Evolutionary conservation across 37 sponge, comb jelly and placozoan species (phyloP).

Genomic region (Ianthella basta): DNA sequence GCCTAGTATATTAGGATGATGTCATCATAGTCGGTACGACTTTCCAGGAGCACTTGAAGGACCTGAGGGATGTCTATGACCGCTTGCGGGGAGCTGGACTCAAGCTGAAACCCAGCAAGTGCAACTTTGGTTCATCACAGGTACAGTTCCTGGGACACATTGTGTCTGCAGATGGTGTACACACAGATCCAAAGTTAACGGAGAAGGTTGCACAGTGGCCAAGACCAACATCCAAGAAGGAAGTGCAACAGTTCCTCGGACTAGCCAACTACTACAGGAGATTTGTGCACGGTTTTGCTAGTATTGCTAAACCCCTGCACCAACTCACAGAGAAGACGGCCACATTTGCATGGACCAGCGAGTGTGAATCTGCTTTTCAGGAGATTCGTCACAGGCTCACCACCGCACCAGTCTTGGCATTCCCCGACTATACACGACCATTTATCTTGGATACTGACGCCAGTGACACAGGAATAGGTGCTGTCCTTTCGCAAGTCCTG

Average conservation of each 20-base stretch:
- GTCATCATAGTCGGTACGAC: too few species aligned
- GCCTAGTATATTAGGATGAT: too few species aligned
- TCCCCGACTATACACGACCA: not conserved
- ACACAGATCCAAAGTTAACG: not conserved
- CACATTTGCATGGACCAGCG: not conserved
- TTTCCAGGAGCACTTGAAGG: not conserved
- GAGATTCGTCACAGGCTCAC: not conserved
- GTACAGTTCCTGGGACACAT: not conserved
- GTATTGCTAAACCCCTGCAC: slow-evolving; percentile 18
- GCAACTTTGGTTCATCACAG: not conserved
- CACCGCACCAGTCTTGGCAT: slow-evolving; percentile 10
- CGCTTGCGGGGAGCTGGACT: not conserved
- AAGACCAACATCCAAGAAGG: not conserved
- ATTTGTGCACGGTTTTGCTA: not conserved
- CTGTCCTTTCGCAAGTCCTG: slow-evolving; percentile 25
- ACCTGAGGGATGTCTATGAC: not conserved
- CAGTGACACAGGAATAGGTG: slow-evolving; percentile 19
- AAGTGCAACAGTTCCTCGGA: not conserved
- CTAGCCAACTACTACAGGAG: not conserved
- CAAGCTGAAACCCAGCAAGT: not conserved
- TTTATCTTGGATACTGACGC: slow-evolving; percentile 46
- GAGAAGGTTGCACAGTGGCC: not conserved
- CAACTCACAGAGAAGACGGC: slow-evolving; percentile 7
- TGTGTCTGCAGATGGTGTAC: not conserved
- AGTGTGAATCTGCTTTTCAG: slow-evolving; percentile 8